Conservation (phyloP, 2,888 invertebrate species). For the Deilephila elpenor region DNA sequence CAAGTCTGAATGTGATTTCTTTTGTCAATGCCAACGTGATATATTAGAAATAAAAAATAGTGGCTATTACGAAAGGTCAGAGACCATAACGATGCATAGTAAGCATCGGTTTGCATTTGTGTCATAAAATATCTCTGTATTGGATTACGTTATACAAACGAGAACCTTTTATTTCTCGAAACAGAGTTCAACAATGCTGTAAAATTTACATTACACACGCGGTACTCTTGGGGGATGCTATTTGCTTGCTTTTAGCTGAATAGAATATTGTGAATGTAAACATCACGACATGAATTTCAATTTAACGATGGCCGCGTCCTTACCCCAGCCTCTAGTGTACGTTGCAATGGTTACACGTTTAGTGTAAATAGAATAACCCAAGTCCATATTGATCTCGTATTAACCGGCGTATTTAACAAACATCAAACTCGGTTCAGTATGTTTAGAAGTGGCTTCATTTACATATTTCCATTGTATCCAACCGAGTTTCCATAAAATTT, state of each 20-base stretch:
- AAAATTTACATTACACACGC: constrained; percentile 53
- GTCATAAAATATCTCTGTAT: constrained; percentile 34
- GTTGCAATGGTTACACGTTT: constrained; percentile 52
- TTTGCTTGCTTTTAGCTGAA: constrained; percentile 61
- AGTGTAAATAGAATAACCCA: constrained; percentile 51
- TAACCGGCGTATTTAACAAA: constrained; percentile 57
- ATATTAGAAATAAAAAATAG: constrained; percentile 21
- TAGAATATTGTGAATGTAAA: constrained; percentile 60
- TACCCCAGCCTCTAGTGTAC: constrained; percentile 35
- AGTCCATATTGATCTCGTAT: constrained; percentile 48
- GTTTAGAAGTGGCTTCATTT: constrained; percentile 66
- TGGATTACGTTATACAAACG: constrained; percentile 41
- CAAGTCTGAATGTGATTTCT: constrained; percentile 13
- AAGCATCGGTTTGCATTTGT: constrained; percentile 30
- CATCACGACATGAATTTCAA: constrained; percentile 64
- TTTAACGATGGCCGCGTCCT: constrained; percentile 57
- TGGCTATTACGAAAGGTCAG: constrained; percentile 19
- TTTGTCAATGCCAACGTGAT: constrained; percentile 22
- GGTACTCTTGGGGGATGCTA: constrained; percentile 49
- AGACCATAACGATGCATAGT: constrained; percentile 25
- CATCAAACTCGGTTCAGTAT: constrained; percentile 50
- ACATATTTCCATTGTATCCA: constrained; percentile 77
- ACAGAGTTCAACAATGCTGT: constrained; percentile 45
- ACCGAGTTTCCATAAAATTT: constrained; percentile 79
- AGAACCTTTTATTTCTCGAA: constrained; percentile 43